Conservation (phyloP, 2,113 vertebrate species). For the Oophaga pumilio region DNA sequence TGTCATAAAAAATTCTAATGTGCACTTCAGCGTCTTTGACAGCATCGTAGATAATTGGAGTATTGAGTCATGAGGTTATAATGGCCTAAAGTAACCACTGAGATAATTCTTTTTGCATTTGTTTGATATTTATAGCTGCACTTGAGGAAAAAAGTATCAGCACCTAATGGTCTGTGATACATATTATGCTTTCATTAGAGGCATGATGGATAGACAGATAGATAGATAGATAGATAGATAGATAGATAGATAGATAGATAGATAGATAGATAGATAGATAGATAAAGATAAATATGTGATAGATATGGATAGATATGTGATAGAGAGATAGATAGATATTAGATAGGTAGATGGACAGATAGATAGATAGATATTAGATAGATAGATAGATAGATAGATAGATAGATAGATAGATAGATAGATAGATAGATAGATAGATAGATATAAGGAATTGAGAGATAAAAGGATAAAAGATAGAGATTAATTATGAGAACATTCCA, state of each 20-base stretch:
- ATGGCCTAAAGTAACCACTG: slow-evolving; percentile 51
- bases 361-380: not conserved
- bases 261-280: no score
- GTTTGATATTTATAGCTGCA: slow-evolving; percentile 54
- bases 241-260: no score
- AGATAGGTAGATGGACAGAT: not conserved
- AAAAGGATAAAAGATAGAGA: no score
- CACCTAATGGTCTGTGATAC: slow-evolving; percentile 10
- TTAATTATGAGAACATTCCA: no score
- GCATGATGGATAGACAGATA: not conserved
- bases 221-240: not conserved
- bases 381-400: no score
- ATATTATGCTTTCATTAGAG: slow-evolving; percentile 3
- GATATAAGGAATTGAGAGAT: no score
- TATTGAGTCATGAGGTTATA: slow-evolving; percentile 52
- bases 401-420: no score
- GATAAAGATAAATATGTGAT: no score
- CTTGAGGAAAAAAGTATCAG: slow-evolving; percentile 16
- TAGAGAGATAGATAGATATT: no score
- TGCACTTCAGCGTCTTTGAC: slow-evolving; percentile 42
- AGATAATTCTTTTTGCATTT: slow-evolving; percentile 46
- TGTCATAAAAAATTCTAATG: slow-evolving; percentile 41
- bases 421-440: no score
- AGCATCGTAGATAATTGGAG: slow-evolving; percentile 54
- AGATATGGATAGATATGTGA: no score